These are phyloP conservation scores for Erinaceus europaeus DNA, from an alignment of 2,113 vertebrate species.

Conservation along the genomic window DNA sequence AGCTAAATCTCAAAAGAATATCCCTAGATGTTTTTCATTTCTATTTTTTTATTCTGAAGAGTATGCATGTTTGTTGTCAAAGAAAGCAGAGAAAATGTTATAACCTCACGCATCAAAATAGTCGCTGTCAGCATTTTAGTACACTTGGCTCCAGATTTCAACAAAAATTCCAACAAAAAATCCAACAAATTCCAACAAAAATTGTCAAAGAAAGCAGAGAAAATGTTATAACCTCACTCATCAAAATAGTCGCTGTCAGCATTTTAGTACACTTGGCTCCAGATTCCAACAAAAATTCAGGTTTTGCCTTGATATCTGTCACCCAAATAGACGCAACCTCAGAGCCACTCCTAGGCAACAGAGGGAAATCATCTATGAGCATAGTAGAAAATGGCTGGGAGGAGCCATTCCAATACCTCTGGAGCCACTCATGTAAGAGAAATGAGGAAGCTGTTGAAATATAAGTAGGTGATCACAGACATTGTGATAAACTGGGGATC, in stretches of 20 bases:
- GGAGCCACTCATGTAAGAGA: not conserved
- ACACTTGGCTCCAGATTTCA: not conserved
- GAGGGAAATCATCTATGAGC: not conserved
- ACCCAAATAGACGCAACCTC: too few relatives aligned
- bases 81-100: not conserved
- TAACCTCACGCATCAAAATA: not conserved
- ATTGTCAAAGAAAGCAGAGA: not conserved
- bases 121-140: not conserved
- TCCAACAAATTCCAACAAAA: too few relatives aligned
- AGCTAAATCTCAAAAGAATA: not conserved
- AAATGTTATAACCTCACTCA: not conserved
- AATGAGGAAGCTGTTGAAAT: not conserved
- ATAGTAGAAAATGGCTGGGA: not conserved
- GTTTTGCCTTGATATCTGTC: not conserved
- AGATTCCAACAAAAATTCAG: not conserved
- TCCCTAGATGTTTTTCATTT: not conserved
- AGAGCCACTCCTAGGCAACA: too few relatives aligned
- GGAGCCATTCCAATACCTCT: not conserved
- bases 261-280: not conserved
- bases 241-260: not conserved
- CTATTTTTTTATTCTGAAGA: not conserved
- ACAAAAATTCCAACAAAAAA: too few relatives aligned
- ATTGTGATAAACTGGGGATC: not conserved
- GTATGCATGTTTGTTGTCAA: not conserved
- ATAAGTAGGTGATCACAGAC: not conserved